phyloP scores from a whole-genome alignment of 2,888 invertebrate species.

The Autographa pulchrina region DNA sequence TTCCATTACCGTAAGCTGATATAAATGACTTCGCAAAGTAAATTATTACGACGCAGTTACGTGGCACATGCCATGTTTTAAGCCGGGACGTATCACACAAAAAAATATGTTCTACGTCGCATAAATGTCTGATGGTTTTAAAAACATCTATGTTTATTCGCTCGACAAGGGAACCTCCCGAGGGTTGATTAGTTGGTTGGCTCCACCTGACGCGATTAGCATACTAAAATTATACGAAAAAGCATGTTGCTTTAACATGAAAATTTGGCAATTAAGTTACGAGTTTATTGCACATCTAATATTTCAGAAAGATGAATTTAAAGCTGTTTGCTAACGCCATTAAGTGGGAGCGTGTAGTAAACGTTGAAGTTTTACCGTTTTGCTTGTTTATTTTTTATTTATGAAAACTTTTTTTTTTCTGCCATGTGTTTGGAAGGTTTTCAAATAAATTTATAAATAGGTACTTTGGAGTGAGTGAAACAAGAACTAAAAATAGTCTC shows the following conservation, averaged over 20 bases:
- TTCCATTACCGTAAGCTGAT: conserved; percentile 1
- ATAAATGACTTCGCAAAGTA: not conserved
- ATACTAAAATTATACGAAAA: conserved; percentile 77
- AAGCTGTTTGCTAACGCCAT: conserved; percentile 16
- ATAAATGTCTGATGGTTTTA: conserved; percentile 7
- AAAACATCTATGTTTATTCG: conserved; percentile 49
- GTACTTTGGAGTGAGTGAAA: too few species aligned
- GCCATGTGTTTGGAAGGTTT: too few species aligned
- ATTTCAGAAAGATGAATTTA: conserved; percentile 28
- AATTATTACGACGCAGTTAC: not conserved
- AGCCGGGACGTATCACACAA: not conserved
- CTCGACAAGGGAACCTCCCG: conserved; percentile 56
- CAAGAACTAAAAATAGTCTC: too few species aligned
- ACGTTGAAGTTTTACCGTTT: not conserved
- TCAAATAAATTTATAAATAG: too few species aligned
- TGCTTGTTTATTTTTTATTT: not conserved
- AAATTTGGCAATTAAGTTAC: conserved; percentile 53
- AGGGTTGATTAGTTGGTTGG: conserved; percentile 59
- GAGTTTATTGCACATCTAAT: conserved; percentile 39
- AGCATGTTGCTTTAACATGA: conserved; percentile 60
- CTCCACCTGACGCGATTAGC: conserved; percentile 74
- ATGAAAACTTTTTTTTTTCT: not conserved
- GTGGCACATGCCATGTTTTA: not conserved
- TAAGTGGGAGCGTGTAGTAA: not conserved
- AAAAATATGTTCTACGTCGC: not conserved